These are phyloP conservation scores for Callospermophilus lateralis DNA, from an alignment of 2,113 vertebrate genomes.

Conservation along the genomic window DNA sequence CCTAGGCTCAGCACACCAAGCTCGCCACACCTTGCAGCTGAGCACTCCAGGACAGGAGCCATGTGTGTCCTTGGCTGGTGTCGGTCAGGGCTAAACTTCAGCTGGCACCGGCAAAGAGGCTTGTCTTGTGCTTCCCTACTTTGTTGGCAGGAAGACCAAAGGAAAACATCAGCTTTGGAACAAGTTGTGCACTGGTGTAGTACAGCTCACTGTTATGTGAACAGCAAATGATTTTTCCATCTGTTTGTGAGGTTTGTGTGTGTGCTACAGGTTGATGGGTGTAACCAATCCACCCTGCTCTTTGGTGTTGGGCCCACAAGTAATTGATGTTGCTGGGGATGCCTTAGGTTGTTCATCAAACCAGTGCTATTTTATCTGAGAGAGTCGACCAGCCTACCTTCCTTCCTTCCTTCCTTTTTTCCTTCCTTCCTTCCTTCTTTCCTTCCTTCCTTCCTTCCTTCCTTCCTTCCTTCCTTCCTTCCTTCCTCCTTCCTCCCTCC, in stretches of 20 bases:
- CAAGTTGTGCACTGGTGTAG: background rate
- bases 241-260: background rate
- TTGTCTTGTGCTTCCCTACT: background rate
- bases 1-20: accelerated
- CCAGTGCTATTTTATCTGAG: background rate
- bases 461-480: accelerated
- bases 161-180: constrained; percentile 44
- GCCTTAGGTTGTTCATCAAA: background rate
- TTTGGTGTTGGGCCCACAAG: background rate
- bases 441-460: accelerated
- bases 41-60: background rate
- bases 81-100: background rate
- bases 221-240: constrained; percentile 36
- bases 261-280: constrained; percentile 16
- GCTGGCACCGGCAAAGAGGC: background rate
- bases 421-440: accelerated
- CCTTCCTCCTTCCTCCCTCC: accelerated
- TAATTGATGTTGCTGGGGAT: background rate
- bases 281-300: background rate
- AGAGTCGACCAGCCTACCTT: background rate
- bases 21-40: background rate
- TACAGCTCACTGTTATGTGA: background rate
- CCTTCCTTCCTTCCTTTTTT: accelerated
- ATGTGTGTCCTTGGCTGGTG: background rate
- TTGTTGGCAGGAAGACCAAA: constrained; percentile 67